Percentiles rank a stretch among this genome's conserved stretches.
These are phyloP conservation scores for Parochlus steinenii DNA, from an alignment of 2,888 invertebrate species.

Conservation along the genomic window DNA sequence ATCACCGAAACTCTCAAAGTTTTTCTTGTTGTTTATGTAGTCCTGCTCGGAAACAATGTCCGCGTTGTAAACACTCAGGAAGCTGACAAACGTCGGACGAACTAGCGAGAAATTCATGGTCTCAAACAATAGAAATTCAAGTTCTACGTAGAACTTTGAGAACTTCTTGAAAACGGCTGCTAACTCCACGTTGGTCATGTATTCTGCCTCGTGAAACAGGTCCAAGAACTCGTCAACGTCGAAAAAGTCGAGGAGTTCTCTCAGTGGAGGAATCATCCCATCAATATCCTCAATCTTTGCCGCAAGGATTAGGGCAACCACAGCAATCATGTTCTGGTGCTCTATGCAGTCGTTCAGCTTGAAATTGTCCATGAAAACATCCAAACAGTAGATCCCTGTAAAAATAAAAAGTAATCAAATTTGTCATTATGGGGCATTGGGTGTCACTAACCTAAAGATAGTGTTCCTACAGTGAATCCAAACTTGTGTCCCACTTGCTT, in stretches of 20 bases:
- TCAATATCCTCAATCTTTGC: constrained; percentile 3
- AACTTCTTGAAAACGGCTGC: neutral
- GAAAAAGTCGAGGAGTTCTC: constrained; percentile 1
- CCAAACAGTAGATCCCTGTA: constrained; percentile 1
- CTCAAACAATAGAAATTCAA: constrained; percentile 8
- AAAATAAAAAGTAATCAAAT: too few relatives aligned
- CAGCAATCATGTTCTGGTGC: constrained; percentile 2
- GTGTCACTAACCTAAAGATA: too few relatives aligned
- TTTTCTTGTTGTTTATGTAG: neutral
- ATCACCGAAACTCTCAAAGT: neutral
- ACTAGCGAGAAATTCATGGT: neutral
- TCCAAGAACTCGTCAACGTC: neutral
- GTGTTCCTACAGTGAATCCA: too few relatives aligned
- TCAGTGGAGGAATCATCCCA: constrained; percentile 1
- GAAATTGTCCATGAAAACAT: constrained; percentile 6
- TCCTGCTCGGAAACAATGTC: constrained; percentile 1
- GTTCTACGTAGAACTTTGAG: neutral
- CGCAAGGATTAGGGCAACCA: neutral
- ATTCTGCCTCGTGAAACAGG: neutral
- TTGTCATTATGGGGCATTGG: too few relatives aligned
- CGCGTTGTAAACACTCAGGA: neutral
- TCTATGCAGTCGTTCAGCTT: neutral
- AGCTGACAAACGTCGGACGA: neutral
- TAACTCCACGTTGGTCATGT: neutral
- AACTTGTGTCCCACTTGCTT: too few relatives aligned